Conservation (phyloP, 1,140 invertebrate genomes). For the Sycophaga agraensis region DNA sequence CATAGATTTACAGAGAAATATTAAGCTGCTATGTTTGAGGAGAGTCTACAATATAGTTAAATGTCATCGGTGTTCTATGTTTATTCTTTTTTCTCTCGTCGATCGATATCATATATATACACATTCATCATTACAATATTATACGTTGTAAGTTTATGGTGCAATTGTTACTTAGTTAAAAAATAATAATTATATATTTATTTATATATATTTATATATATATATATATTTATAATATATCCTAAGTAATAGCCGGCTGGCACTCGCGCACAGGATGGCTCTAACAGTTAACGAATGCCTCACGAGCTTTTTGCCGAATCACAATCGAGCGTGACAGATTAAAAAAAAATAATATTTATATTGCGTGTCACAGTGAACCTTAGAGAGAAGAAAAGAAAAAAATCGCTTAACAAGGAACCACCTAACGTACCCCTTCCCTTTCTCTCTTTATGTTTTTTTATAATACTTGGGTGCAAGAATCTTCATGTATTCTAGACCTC, state of each 20-base stretch:
- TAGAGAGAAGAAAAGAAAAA: conserved; percentile 26
- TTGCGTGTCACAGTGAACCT: conserved; percentile 33
- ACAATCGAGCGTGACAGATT: conserved; percentile 34
- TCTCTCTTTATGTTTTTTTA: conserved; percentile 11
- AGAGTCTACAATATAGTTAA: conserved; percentile 38
- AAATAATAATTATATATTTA: conserved; percentile 34
- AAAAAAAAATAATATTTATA: conserved; percentile 23
- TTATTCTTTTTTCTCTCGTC: conserved; percentile 34
- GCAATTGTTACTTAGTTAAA: conserved; percentile 36
- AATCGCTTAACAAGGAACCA: conserved; percentile 24
- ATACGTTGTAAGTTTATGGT: conserved; percentile 36
- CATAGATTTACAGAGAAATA: conserved; percentile 55
- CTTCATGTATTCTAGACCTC: not conserved
- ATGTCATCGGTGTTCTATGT: conserved; percentile 39
- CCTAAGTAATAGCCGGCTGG: conserved; percentile 25
- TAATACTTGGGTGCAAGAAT: conserved; percentile 20
- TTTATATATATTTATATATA: conserved; percentile 37
- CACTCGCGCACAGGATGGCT: conserved; percentile 23
- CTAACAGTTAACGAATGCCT: conserved; percentile 36
- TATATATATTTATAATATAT: conserved; percentile 36
- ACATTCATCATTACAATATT: conserved; percentile 39
- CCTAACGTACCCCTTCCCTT: conserved; percentile 12
- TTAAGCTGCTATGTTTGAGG: conserved; percentile 47
- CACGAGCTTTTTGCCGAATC: conserved; percentile 32
- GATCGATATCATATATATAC: conserved; percentile 39